Percentiles rank a stretch among this genome's conserved stretches.
These are phyloP conservation scores for Haliclona indistincta DNA, from an alignment of 37 sponge, comb jelly and placozoan species.

Conservation along the genomic window DNA sequence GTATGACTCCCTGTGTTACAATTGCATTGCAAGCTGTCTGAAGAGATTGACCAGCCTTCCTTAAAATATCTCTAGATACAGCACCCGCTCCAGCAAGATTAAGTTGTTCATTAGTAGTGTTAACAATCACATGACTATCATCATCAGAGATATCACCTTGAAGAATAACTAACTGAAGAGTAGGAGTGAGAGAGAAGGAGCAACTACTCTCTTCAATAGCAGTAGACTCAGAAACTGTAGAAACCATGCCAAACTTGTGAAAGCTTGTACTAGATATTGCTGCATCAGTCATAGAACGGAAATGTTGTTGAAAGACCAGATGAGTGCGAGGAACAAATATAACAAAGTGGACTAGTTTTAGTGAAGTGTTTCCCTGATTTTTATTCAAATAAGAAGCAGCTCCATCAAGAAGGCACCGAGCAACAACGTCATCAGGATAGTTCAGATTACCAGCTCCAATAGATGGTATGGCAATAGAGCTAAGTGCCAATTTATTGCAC, in stretches of 20 bases:
- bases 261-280: background rate
- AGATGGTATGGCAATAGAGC: slow-evolving; percentile 58
- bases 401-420: slow-evolving; percentile 30
- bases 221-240: background rate
- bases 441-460: slow-evolving; percentile 61
- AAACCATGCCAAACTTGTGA: background rate
- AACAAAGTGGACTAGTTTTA: slow-evolving; percentile 23
- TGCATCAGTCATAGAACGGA: background rate
- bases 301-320: slow-evolving; percentile 16
- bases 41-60: slow-evolving; percentile 53
- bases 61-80: slow-evolving; percentile 46
- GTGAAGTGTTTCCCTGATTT: slow-evolving; percentile 9
- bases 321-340: slow-evolving; percentile 37
- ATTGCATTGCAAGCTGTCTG: slow-evolving; percentile 30
- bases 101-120: slow-evolving; percentile 38
- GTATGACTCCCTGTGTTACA: background rate
- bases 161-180: slow-evolving; percentile 13
- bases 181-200: background rate
- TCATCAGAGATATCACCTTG: slow-evolving; percentile 54
- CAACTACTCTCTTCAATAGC: background rate
- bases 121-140: slow-evolving; percentile 24
- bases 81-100: slow-evolving; percentile 27
- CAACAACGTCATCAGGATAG: slow-evolving; percentile 43
- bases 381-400: background rate
- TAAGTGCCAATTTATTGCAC: slow-evolving; percentile 10